These are phyloP conservation scores for Prunella himalayana DNA, from an alignment of 2,113 vertebrate species.

Conservation along the genomic window DNA sequence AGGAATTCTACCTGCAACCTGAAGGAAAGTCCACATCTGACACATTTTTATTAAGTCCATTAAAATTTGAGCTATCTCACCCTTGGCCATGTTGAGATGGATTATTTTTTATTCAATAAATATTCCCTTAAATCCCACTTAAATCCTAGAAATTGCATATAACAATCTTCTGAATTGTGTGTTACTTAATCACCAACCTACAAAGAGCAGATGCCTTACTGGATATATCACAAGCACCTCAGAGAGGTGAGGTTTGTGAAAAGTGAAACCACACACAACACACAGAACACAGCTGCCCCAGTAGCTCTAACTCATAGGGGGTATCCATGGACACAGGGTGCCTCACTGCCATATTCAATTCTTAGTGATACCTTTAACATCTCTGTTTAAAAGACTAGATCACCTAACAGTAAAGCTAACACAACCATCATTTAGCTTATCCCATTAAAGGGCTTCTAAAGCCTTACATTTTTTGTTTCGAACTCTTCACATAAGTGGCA, in stretches of 20 bases:
- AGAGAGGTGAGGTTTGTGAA: neutral
- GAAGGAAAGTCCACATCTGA: neutral
- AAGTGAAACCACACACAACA: neutral
- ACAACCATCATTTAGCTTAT: neutral
- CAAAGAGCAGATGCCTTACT: neutral
- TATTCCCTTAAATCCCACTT: neutral
- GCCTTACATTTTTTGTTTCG: neutral
- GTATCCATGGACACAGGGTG: neutral
- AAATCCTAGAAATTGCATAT: neutral
- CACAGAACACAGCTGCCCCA: neutral
- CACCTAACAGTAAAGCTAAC: neutral
- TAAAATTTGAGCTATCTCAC: neutral
- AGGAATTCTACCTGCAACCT: neutral
- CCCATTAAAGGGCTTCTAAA: neutral
- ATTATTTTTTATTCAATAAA: neutral
- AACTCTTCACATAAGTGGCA: neutral
- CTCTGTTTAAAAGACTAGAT: neutral
- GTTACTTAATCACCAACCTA: neutral
- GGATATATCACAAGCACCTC: neutral
- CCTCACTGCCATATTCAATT: neutral
- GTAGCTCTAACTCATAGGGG: neutral
- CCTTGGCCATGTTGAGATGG: neutral
- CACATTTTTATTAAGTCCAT: neutral
- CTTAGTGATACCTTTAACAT: neutral
- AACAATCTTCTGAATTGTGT: neutral